Evolutionary conservation across 2,113 vertebrate species (phyloP), one percentile per base, ranked within the genome.

Genomic region (Varanus komodoensis): DNA sequence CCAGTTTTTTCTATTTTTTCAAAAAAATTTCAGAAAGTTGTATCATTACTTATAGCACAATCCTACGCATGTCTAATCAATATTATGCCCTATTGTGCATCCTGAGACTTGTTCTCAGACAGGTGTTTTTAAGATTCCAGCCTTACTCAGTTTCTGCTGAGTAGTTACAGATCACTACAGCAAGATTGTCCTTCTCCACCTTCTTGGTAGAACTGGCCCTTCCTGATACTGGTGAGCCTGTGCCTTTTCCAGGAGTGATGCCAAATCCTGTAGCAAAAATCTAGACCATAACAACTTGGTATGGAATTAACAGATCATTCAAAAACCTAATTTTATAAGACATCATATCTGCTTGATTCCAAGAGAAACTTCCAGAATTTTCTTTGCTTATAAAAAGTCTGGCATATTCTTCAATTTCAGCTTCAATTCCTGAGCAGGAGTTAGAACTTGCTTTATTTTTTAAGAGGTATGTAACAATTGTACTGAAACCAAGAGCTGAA

Each of bases 321-420:
- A 38, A 48, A 87, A 80, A 91, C 78, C 80, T 78, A 48, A 87
- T 69, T 91, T 90, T 82, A 75, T 38, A 77, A 67, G 81, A n/a
- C 73, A 69, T 77, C 34, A 78, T 78, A 67, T 91, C 80, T 77
- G 34, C 80, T 68, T 78, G 57, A 61, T 73, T 78, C 67, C 67
- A 64, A 29, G 15, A 69, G 23, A 75, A 54, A 75, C 27, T 73
- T 86, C 73, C 27, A 69, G 44, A 80, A 69, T 80, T 88, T 80
- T 19, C 64, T 75, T 21, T 25, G 52, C 67, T 21, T 48, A 29
- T 23, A 81, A 88, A 84, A 81, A 44, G 19, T 81, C 52, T 71
- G 1, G 19, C 52, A 69, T n/a, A 69, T 44, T 29, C 29, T 11
- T 38, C 29, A 52, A 44, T 86, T 64, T 64, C 61, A 19, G 61